Evolutionary conservation across 1,140 invertebrate genomes (phyloP).

Genomic region (Cylas formicarius): DNA sequence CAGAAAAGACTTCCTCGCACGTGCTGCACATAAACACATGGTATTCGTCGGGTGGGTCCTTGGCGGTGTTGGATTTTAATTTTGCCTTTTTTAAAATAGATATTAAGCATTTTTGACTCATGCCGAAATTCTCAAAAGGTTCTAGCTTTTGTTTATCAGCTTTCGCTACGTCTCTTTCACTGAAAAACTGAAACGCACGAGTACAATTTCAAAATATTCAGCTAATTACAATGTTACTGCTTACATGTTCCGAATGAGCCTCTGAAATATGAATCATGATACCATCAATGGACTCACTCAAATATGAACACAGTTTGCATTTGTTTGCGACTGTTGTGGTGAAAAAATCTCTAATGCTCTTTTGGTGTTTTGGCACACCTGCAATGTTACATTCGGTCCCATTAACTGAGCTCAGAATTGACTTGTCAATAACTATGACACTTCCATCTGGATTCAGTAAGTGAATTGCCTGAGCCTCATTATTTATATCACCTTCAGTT

Average conservation of each 20-base stretch:
- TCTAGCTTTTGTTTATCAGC: not conserved
- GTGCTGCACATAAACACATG: too few species aligned
- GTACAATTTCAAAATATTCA: conserved; percentile 1
- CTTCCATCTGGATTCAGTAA: conserved; percentile 25
- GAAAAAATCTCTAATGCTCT: conserved; percentile 20
- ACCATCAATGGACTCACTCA: conserved; percentile 24
- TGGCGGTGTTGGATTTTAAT: too few species aligned
- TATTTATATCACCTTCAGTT: conserved; percentile 5
- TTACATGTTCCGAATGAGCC: conserved; percentile 20
- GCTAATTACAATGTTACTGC: conserved; percentile 3
- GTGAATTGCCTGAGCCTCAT: conserved; percentile 15
- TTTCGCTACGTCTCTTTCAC: conserved; percentile 3
- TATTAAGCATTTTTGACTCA: too few species aligned
- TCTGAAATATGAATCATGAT: conserved; percentile 24
- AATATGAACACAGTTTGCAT: conserved; percentile 29
- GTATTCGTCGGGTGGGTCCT: too few species aligned
- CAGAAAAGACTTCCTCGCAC: too few species aligned
- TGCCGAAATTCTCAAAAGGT: conserved; percentile 8
- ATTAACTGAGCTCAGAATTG: conserved; percentile 5
- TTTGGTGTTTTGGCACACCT: not conserved
- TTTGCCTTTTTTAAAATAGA: too few species aligned
- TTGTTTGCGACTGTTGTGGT: conserved; percentile 26
- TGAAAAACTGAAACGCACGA: conserved; percentile 4
- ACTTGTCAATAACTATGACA: conserved; percentile 20
- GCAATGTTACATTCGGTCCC: not conserved